Evolutionary conservation across 2,113 vertebrate genomes (phyloP), one percentile per base, ranked within the genome.

Genomic region (Anseranas semipalmata): DNA sequence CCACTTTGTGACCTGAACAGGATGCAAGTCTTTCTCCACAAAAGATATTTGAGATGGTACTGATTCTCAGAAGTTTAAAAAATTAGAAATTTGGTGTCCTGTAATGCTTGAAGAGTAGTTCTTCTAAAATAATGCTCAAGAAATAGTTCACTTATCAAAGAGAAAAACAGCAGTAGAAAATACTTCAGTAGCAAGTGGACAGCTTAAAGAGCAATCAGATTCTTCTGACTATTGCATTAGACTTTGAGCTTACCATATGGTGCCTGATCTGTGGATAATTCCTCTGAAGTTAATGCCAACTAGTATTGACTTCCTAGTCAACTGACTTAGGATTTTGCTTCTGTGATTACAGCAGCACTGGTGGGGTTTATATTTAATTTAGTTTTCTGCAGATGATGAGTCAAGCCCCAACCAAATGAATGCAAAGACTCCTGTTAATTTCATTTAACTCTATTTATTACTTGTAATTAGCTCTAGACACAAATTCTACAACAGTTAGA

Each of bases 401-500:
- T 65, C 96, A 97, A 77, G 84, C 63, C 50, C 46, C 1, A 0
- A 76, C 15, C 67, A 86, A 72, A 88, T 20, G 20, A 93, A 93
- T 33, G 68, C 71, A 93, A 80, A 85, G 87, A 71, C 75, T 94
- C 87, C 72, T 70, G 59, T 43, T 86, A 94, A 95, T 80, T 85
- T 74, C 37, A 91, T 87, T 95, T 66, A 90, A 20, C 37, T 80
- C 58, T 77, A 79, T 87, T 90, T 90, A 91, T 94, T 85, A 73
- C 19, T 80, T 74, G 28, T 41, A 68, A 95, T 95, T 95, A 87
- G 33, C 53, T 87, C 33, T 93, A 92, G 35, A 81, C n/a, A 60
- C 41, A 90, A 79, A 91, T 76, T 82, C 55, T 78, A 68, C 50
- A 95, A 52, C 45, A 82, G 24, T 58, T 89, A 89, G 70, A 43